Evolutionary conservation across 2,797 vertebrate genomes (phyloP).

Genomic region (Sorex maritimensis): DNA sequence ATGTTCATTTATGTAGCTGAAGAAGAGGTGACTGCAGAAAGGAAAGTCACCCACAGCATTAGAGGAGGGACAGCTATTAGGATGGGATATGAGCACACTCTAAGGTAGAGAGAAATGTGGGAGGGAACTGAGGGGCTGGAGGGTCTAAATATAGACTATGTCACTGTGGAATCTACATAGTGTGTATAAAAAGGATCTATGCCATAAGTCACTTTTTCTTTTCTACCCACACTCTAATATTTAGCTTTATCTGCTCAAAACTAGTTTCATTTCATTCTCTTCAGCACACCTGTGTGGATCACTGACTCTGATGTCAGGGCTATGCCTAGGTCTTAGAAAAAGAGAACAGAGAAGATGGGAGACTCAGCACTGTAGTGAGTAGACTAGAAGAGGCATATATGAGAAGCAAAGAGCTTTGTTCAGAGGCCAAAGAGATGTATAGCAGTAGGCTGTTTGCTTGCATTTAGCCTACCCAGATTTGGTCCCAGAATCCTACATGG

Average conservation of each 20-base stretch:
- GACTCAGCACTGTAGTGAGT: background rate
- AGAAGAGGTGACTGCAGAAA: background rate
- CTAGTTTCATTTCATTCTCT: background rate
- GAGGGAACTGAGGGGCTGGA: background rate
- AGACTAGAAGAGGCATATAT: background rate
- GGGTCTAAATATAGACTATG: background rate
- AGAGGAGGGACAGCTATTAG: too few species aligned
- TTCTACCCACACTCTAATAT: background rate
- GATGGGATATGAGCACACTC: too few species aligned
- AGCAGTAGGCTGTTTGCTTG: too few species aligned
- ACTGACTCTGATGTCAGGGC: accelerated
- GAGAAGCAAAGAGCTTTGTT: background rate
- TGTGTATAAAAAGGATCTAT: too few species aligned
- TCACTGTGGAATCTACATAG: background rate
- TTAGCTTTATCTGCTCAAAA: background rate
- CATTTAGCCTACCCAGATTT: too few species aligned
- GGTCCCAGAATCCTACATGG: too few species aligned
- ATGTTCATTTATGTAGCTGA: background rate
- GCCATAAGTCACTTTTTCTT: background rate
- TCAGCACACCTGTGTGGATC: background rate
- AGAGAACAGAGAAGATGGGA: background rate
- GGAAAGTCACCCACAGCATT: background rate
- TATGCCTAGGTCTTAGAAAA: background rate
- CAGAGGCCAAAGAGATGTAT: too few species aligned
- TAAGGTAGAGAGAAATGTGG: too few species aligned